Base-by-base conservation (phyloP, 2,888 invertebrate species). In the Sturmia bella region DNA sequence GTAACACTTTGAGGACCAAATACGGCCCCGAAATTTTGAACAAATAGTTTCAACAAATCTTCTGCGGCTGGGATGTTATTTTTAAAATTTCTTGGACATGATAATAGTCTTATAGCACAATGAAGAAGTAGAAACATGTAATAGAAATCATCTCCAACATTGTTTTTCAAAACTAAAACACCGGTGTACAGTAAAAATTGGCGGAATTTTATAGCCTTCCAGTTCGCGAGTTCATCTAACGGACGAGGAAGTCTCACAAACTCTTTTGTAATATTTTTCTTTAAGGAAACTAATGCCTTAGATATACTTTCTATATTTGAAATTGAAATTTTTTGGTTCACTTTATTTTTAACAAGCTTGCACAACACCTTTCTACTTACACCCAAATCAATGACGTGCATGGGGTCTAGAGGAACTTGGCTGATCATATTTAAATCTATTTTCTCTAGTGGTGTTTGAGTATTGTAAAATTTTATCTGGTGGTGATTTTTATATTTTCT, bases 381-480 rank as follows among this genome's bases (percentile, higher is more conserved):
- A 24, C 84, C 85, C 27, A 84, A 69, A 78, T 86, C 86, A 64
- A 85, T 78, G 7, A 84, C 54, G 64, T 87, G 86, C 86, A 64
- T 73, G 5, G 52, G 45, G 21, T 63, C 61, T 27, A 73, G 15
- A 17, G 21, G 54, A 41, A 54, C 43, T 61, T 61, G 72, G 17
- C 15, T 73, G 12, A 72, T 52, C 59, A 72, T 72, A 0, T 50
- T 52, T 5, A 73, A 19, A 21, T 63, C 56, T 17, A 73, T 19
- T 61, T 57, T 64, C 56, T 73, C 73, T 32, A 73, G 63, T n/a
- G 73, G 63, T 45, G 45, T 63, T 73, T 73, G 50, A 17, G 39
- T 52, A 27, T 32, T 12, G 43, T 73, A 32, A 61, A 73, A 73
- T 3, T 43, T 21, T 63, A 52, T 56, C 1, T 37, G 64, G 13